A percentile compares a stretch with the other conserved stretches of the same genome.
Conservation (phyloP, 30 jellyfish, hydroid and myxozoan genomes). For the Hydractinia echinata region DNA sequence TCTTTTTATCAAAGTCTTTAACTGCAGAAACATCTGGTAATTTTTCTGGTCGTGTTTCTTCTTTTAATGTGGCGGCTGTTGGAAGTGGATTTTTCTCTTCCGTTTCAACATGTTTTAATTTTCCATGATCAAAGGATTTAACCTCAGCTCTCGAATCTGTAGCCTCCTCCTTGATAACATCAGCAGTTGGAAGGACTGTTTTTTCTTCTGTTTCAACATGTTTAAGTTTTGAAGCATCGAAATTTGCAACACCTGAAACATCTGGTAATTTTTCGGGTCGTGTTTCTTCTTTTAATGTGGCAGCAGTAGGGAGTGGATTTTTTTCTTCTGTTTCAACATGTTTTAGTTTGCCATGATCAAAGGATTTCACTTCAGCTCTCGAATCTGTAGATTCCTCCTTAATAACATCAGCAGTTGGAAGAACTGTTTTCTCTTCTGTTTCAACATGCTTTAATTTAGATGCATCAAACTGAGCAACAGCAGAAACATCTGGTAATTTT, state of each 20-base stretch:
- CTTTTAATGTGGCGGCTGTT: constrained; percentile 54
- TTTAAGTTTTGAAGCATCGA: constrained; percentile 56
- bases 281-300: constrained; percentile 63
- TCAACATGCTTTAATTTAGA: constrained; percentile 77
- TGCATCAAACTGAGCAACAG: constrained; percentile 57
- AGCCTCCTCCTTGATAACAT: constrained; percentile 48
- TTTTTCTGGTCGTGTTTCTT: constrained; percentile 65
- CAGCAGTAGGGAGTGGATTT: constrained; percentile 62
- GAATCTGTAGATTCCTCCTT: constrained; percentile 46
- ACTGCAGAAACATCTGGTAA: constrained; percentile 56
- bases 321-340: constrained; percentile 71
- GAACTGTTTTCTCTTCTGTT: constrained; percentile 82
- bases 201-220: constrained; percentile 82
- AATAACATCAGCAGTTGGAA: constrained; percentile 81
- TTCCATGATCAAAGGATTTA: constrained; percentile 49
- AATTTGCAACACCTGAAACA: constrained; percentile 62
- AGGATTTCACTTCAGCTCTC: constrained; percentile 72
- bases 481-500: constrained; percentile 33
- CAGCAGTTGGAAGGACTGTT: constrained; percentile 70
- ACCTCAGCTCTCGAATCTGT: constrained; percentile 70
- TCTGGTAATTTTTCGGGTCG: constrained; percentile 85
- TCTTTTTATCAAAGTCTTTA: constrained; percentile 51
- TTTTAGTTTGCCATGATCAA: constrained; percentile 53
- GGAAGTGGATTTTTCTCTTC: constrained; percentile 79
- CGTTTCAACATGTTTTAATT: constrained; percentile 75